A percentile compares a stretch with the other conserved stretches of the same genome.
Conservation (phyloP, 2,888 invertebrate genomes). For the Orchestes rusci region DNA sequence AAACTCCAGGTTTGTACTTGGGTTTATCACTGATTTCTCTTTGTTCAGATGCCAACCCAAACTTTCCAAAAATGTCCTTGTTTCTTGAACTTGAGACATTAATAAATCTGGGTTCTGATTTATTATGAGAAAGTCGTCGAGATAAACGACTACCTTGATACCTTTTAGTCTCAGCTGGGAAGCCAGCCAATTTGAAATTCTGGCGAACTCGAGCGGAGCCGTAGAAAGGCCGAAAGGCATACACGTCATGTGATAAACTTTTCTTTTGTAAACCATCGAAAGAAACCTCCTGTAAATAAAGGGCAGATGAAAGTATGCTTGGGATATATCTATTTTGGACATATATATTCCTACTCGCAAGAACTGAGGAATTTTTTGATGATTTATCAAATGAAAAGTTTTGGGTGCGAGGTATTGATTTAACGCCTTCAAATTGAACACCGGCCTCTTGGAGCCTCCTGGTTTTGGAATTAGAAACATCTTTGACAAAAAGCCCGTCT, state of each 20-base stretch:
- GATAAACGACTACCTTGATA: slow-evolving; percentile 14
- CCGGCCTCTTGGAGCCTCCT: too few relatives aligned
- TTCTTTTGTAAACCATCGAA: slow-evolving; percentile 8
- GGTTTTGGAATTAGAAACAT: too few relatives aligned
- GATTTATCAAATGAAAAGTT: too few relatives aligned
- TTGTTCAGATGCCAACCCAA: slow-evolving; percentile 21
- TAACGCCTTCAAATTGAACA: too few relatives aligned
- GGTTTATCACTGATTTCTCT: slow-evolving; percentile 16
- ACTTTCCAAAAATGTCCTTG: slow-evolving; percentile 10
- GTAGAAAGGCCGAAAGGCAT: too few relatives aligned
- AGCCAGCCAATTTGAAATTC: slow-evolving; percentile 18
- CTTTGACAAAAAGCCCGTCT: too few relatives aligned
- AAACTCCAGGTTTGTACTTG: slow-evolving; percentile 13
- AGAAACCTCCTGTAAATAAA: slow-evolving; percentile 17
- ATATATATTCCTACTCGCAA: too few relatives aligned
- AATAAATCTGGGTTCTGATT: slow-evolving; percentile 9
- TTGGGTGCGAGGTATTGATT: too few relatives aligned
- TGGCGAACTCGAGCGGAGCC: slow-evolving; percentile 16
- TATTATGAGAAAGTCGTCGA: slow-evolving; percentile 17
- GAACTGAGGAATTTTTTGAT: too few relatives aligned
- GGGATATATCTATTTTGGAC: slow-evolving; percentile 21
- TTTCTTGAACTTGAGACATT: slow-evolving; percentile 4
- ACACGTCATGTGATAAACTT: slow-evolving; percentile 15
- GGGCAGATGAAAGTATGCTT: slow-evolving; percentile 21
- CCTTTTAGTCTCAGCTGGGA: slow-evolving; percentile 6